Evolutionary conservation across 1,140 invertebrate species (phyloP).

Genomic region (Piezodorus guildinii): DNA sequence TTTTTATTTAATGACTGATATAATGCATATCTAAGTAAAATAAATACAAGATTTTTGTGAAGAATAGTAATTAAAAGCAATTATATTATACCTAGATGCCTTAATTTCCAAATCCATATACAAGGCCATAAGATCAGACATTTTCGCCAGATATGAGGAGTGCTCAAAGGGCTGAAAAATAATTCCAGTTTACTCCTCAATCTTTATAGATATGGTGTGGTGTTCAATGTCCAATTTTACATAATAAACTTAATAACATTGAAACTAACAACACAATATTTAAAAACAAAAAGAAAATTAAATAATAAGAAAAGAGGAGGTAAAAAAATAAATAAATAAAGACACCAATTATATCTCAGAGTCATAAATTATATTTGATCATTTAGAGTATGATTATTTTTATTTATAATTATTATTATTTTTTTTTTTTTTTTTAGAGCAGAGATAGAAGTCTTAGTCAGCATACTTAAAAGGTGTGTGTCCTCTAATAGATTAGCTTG

Average conservation of each 20-base stretch:
- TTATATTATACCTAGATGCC: constrained; percentile 32
- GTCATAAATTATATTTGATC: not conserved
- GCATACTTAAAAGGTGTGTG: not conserved
- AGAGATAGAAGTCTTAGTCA: not conserved
- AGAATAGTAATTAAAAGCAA: not conserved
- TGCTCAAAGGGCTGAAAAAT: constrained; percentile 33
- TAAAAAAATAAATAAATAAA: no score
- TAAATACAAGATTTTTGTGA: not conserved
- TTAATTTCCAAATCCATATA: constrained; percentile 40
- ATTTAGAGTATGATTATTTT: not conserved
- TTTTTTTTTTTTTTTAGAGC: not conserved
- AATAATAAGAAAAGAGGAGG: not conserved
- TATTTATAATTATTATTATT: not conserved
- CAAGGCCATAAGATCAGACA: constrained; percentile 38
- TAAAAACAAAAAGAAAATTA: not conserved
- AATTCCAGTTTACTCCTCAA: constrained; percentile 10
- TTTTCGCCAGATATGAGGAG: constrained; percentile 35
- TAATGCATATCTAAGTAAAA: not conserved
- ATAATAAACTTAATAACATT: constrained; percentile 4
- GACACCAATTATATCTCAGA: no score
- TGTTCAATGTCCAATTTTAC: constrained; percentile 12
- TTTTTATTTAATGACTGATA: not conserved
- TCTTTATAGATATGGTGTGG: not conserved
- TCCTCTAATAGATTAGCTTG: not conserved
- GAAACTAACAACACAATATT: constrained; percentile 2